These are phyloP conservation scores for Pectinophora gossypiella DNA, from an alignment of 1,140 invertebrate species.

Conservation along the genomic window DNA sequence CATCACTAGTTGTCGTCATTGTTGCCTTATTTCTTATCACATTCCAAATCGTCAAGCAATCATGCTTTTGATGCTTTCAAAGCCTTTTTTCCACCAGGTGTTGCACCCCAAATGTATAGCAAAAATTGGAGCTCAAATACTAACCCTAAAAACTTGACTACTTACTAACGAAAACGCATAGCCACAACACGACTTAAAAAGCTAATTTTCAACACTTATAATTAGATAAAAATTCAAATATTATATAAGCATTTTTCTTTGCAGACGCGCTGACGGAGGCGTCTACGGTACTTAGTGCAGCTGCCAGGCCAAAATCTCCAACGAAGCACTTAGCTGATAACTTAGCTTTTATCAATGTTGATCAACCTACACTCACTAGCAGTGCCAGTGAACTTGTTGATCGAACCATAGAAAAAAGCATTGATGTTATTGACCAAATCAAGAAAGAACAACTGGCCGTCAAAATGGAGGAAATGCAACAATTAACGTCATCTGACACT, in stretches of 20 bases:
- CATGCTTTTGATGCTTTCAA: conserved; percentile 21
- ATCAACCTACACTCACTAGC: conserved; percentile 65
- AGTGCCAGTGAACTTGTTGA: conserved; percentile 65
- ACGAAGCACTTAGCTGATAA: conserved; percentile 68
- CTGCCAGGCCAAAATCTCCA: conserved; percentile 62
- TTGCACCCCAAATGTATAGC: neutral
- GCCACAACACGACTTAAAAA: neutral
- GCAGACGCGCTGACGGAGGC: conserved; percentile 56
- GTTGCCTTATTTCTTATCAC: neutral
- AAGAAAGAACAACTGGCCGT: conserved; percentile 61
- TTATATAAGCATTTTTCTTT: conserved; percentile 42
- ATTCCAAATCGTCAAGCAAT: neutral
- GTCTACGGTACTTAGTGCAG: conserved; percentile 43
- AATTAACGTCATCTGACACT: conserved; percentile 48
- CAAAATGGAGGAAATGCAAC: conserved; percentile 61
- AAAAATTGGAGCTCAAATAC: neutral
- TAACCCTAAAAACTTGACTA: neutral
- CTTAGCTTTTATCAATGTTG: conserved; percentile 67
- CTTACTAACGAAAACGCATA: no score
- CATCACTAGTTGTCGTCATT: neutral
- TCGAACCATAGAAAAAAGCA: conserved; percentile 66
- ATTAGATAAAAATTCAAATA: neutral
- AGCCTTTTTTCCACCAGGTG: neutral
- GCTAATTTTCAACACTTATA: neutral
- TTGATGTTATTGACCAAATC: conserved; percentile 67